phyloP scores from a whole-genome alignment of 2,797 vertebrate genomes.

The Alca torda region DNA sequence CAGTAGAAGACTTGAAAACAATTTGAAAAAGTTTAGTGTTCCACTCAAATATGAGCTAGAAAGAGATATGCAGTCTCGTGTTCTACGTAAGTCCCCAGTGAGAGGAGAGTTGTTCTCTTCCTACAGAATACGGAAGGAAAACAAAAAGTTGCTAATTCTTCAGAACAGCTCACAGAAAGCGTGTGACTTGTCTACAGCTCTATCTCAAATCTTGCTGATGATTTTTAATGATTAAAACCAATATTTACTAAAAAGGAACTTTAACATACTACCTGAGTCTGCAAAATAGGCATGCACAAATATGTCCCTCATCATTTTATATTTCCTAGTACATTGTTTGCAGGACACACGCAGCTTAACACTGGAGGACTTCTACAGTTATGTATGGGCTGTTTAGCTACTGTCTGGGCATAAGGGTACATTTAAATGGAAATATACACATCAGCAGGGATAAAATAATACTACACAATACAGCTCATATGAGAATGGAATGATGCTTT shows the following conservation, averaged over 20 bases:
- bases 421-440: background rate
- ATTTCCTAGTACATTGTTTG: background rate
- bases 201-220: background rate
- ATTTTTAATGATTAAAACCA: background rate
- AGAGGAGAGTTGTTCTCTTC: background rate
- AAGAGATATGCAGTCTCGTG: fast-evolving
- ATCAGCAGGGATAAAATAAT: background rate
- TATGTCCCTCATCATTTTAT: background rate
- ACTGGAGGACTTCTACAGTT: too few relatives aligned
- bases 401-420: background rate
- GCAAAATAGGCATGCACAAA: background rate
- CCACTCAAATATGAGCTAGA: background rate
- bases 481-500: background rate
- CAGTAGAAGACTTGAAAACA: background rate
- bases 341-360: background rate
- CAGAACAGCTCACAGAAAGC: background rate
- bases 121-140: background rate
- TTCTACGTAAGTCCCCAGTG: background rate
- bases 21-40: background rate
- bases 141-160: background rate
- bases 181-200: background rate
- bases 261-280: background rate
- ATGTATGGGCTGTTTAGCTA: background rate
- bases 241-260: background rate
- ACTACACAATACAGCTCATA: background rate